Evolutionary conservation across 1,140 invertebrate genomes (phyloP), one percentile per base, ranked within the genome.

Genomic region (Hestina assimilis): DNA sequence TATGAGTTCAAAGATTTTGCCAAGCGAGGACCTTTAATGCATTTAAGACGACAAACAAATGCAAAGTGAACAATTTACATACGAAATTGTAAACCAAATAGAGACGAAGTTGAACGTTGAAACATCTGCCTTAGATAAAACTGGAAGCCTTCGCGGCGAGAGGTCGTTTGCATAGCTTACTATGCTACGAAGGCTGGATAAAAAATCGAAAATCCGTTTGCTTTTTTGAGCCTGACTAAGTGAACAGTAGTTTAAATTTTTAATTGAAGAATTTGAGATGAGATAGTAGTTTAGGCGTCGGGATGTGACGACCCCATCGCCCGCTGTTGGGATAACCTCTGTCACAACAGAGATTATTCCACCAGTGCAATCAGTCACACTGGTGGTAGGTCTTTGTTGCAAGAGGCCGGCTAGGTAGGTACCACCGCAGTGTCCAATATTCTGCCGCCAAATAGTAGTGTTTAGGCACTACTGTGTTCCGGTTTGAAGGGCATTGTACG

Each of bases 41-140:
- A 59, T 62, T 72, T 71, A 63, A 51, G 63, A 70, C 63, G 55
- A 71, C 67, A 72, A 67, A 71, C 65, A 75, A 71, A 72, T 66
- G 60, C 68, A 66, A 68, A 68, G 55, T 67, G 57, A 63, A 66
- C 65, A 71, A 75, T 79, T 75, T 79, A 67, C 71, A 75, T 75
- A 69, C 60, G 63, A 79, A 79, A 75, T 79, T 72, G 63, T 75
- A 74, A 75, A 70, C 60, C 72, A 72, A 74, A 75, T 69, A 72
- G 55, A 71, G 56, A 56, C 62, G 46, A 47, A 50, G 54, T 62
- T 66, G 57, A 50, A 33, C 50, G 35, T 26, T 51, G 60, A 55
- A 69, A 67, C 69, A 70, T 70, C 65, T 72, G 65, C 56, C 57
- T 70, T 31, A 40, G 47, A 38, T 51, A 51, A 51, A 40, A 21